These are phyloP conservation scores for Phrynocephalus guinanensis DNA, from an alignment of 2,797 vertebrate species.

Conservation along the genomic window DNA sequence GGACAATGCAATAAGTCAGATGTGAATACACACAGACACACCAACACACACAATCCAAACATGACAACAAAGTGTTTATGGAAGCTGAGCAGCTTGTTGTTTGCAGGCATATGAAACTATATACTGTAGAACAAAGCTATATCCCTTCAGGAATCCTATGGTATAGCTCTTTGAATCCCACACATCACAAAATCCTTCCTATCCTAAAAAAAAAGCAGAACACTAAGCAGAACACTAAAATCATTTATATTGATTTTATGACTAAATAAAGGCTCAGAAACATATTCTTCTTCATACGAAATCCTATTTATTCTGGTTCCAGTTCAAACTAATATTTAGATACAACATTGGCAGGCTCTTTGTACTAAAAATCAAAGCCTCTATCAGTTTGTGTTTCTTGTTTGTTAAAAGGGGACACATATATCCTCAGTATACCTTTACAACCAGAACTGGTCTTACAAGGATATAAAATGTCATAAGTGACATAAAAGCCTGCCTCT, in stretches of 20 bases:
- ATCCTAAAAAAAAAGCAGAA: too few species aligned
- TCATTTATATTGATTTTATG: slow-evolving; percentile 61
- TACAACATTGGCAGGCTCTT: slow-evolving; percentile 55
- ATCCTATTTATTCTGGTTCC: slow-evolving; percentile 56
- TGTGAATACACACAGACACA: neutral
- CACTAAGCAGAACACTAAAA: too few species aligned
- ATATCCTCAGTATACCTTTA: slow-evolving; percentile 36
- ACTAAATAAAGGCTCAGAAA: slow-evolving; percentile 61
- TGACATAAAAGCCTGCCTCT: slow-evolving; percentile 16
- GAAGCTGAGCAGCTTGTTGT: slow-evolving; percentile 14
- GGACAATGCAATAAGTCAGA: neutral
- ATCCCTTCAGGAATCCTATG: slow-evolving; percentile 43
- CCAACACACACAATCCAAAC: neutral
- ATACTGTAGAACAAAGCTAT: slow-evolving; percentile 52
- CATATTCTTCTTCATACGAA: slow-evolving; percentile 56
- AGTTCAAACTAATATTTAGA: slow-evolving; percentile 58
- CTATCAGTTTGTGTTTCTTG: slow-evolving; percentile 47
- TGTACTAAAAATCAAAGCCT: slow-evolving; percentile 60
- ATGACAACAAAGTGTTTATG: slow-evolving; percentile 38
- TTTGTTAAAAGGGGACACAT: slow-evolving; percentile 57
- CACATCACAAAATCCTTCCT: slow-evolving; percentile 53
- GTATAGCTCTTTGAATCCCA: slow-evolving; percentile 50
- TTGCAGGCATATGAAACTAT: slow-evolving; percentile 42
- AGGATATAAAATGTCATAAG: slow-evolving; percentile 50
- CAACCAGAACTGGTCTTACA: slow-evolving; percentile 49